These are phyloP conservation scores for Heliangelus exortis DNA, from an alignment of 2,797 vertebrate genomes.

Conservation along the genomic window DNA sequence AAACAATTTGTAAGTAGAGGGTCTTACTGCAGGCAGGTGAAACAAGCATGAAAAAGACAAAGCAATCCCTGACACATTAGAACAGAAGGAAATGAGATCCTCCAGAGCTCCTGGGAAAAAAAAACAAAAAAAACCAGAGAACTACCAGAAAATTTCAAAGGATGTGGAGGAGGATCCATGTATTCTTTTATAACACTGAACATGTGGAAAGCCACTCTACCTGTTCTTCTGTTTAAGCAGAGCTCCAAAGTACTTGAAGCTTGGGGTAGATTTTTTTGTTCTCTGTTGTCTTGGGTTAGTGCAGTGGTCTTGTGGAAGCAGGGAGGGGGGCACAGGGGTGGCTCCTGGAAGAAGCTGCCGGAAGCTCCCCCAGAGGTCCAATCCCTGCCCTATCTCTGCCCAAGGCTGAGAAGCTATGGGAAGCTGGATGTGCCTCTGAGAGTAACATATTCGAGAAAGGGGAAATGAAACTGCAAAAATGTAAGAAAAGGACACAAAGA, in stretches of 20 bases:
- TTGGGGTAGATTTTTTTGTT: neutral
- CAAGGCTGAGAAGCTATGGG: too few species aligned
- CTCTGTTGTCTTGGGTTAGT: neutral
- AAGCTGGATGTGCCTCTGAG: too few species aligned
- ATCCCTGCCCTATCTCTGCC: too few species aligned
- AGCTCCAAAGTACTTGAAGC: neutral
- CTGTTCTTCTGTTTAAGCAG: neutral
- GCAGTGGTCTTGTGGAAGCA: too few species aligned
- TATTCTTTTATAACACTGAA: neutral
- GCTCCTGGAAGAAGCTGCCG: too few species aligned
- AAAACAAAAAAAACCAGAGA: neutral
- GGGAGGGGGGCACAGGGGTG: too few species aligned
- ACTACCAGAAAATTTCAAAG: neutral
- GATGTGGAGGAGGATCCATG: neutral
- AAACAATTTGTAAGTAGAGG: neutral
- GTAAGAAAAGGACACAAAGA: too few species aligned
- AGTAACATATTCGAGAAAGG: too few species aligned
- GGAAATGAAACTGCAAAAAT: too few species aligned
- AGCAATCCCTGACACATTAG: neutral
- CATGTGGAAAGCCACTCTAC: neutral
- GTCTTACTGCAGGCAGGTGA: neutral
- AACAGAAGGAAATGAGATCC: neutral
- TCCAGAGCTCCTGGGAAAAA: neutral
- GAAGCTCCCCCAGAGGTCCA: too few species aligned
- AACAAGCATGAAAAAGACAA: neutral